Conservation (phyloP, 2,888 invertebrate genomes). For the Aphodius sticticus region DNA sequence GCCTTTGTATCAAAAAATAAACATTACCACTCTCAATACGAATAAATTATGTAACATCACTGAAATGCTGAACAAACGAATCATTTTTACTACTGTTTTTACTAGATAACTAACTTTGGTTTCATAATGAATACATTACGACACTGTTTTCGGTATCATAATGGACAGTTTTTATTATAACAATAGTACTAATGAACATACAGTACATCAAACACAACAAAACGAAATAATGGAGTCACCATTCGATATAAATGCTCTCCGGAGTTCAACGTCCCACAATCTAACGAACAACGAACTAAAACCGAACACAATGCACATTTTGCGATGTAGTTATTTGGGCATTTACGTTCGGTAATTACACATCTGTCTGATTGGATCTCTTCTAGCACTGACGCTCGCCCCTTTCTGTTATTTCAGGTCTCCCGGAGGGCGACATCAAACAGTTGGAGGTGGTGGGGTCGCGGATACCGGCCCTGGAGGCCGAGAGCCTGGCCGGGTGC, state of each 20-base stretch:
- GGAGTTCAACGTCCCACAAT: background rate
- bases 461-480: slow-evolving; percentile 80
- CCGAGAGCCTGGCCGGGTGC: slow-evolving; percentile 79
- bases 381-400: slow-evolving; percentile 16
- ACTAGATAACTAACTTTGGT: too few species aligned
- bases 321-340: slow-evolving; percentile 12
- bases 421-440: slow-evolving; percentile 79
- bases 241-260: background rate
- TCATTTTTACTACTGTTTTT: too few species aligned
- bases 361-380: background rate
- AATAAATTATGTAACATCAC: too few species aligned
- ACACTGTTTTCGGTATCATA: too few species aligned
- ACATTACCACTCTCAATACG: too few species aligned
- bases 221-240: background rate
- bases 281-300: background rate
- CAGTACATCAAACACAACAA: too few species aligned
- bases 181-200: background rate
- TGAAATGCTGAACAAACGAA: too few species aligned
- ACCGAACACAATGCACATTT: slow-evolving; percentile 5
- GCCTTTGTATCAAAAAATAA: too few species aligned
- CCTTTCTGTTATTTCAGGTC: slow-evolving; percentile 67
- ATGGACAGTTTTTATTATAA: too few species aligned
- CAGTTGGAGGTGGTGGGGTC: slow-evolving; percentile 87
- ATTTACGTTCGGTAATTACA: slow-evolving; percentile 10
- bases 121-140: too few species aligned